These are phyloP conservation scores for Haemorhous mexicanus DNA, from an alignment of 2,113 vertebrate species.

Conservation along the genomic window DNA sequence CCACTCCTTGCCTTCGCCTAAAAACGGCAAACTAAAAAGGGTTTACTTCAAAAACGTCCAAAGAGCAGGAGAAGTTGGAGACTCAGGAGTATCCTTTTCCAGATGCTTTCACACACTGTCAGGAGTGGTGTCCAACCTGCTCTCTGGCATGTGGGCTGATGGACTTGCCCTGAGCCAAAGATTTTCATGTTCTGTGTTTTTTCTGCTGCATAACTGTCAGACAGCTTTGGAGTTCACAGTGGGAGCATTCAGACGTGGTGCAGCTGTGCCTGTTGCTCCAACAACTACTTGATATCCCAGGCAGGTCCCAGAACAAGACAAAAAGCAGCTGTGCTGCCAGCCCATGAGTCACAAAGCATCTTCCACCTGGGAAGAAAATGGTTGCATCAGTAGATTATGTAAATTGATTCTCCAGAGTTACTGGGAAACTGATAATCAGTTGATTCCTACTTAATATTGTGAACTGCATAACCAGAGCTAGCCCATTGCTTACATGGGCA, in stretches of 20 bases:
- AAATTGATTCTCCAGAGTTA: neutral
- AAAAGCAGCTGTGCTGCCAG: neutral
- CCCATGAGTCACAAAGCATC: neutral
- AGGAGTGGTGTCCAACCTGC: neutral
- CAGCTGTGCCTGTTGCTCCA: constrained; percentile 5
- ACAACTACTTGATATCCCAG: neutral
- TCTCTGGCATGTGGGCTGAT: neutral
- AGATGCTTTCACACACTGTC: neutral
- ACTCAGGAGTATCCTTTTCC: neutral
- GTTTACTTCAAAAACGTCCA: neutral
- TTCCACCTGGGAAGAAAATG: neutral
- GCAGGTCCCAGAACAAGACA: neutral
- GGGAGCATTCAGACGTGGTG: neutral
- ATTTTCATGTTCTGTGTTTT: neutral
- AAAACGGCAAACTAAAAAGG: neutral
- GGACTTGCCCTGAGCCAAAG: neutral
- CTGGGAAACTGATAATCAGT: neutral
- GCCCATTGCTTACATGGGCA: neutral
- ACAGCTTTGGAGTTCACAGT: neutral
- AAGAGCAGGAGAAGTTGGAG: neutral
- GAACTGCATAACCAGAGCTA: neutral
- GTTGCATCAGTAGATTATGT: neutral
- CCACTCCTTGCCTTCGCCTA: neutral
- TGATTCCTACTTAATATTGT: neutral
- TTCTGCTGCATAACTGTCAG: neutral